Percentiles rank a stretch among this genome's conserved stretches.
phyloP scores from a whole-genome alignment of 2,797 vertebrate genomes.

The Rhinophrynus dorsalis region DNA sequence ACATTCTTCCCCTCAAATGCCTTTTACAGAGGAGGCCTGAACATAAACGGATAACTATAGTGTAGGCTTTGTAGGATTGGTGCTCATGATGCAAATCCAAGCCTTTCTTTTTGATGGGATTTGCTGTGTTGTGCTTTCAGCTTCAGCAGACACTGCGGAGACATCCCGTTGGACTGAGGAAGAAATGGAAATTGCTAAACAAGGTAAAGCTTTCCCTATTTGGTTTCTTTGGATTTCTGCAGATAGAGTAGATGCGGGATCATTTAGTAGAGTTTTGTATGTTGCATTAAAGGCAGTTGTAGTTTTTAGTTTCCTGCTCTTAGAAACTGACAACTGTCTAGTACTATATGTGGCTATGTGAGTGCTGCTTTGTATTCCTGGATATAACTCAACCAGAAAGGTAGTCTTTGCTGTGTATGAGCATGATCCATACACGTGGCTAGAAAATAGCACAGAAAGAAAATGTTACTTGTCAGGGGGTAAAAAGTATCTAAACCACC shows the following conservation, averaged over 20 bases:
- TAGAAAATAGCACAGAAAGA: too few relatives aligned
- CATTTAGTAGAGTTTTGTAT: conserved; percentile 15
- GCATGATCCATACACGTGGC: too few relatives aligned
- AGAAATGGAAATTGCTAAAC: conserved; percentile 99
- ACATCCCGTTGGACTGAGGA: conserved; percentile 99
- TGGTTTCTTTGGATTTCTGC: conserved; percentile 29
- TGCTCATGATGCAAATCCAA: conserved; percentile 54
- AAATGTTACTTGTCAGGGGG: too few relatives aligned
- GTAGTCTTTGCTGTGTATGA: too few relatives aligned
- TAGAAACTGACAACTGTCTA: conserved; percentile 11
- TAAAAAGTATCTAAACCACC: too few relatives aligned
- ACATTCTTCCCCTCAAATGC: conserved; percentile 52
- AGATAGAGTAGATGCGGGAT: conserved; percentile 19
- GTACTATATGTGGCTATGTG: conserved; percentile 37
- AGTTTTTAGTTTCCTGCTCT: conserved; percentile 8
- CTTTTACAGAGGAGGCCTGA: conserved; percentile 63
- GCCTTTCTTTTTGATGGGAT: conserved; percentile 60
- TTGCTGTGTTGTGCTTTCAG: conserved; percentile 73
- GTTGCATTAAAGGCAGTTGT: conserved; percentile 36
- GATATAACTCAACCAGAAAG: not conserved
- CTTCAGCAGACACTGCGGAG: conserved; percentile 89
- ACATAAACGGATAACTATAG: conserved; percentile 77
- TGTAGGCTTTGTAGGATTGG: conserved; percentile 63
- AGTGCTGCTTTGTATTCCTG: not conserved
- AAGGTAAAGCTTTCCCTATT: conserved; percentile 77